Base-by-base conservation (phyloP, 2,888 invertebrate species). In the Pammene aurita region DNA sequence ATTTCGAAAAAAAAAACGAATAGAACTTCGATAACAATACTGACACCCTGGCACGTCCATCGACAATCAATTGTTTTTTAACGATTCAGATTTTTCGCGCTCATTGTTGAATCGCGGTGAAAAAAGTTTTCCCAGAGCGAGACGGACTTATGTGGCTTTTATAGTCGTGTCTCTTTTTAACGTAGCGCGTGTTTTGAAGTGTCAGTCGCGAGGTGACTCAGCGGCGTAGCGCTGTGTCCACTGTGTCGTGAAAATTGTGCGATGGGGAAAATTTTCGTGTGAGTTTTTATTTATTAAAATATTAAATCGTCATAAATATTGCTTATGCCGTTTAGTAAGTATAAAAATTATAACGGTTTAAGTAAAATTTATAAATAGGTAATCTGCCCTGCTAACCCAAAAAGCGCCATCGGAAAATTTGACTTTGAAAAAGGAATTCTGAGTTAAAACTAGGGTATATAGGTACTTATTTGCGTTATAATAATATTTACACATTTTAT, bases 191-290 rank as follows among this genome's bases (percentile, higher is more conserved):
- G 63, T 56, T 44, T 52, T 57, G 48, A 62, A 60, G 48, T 69
- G 69, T 65, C 69, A 69, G 69, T 69, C 46, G 52, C 58, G 54
- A 54, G 60, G 65, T 55, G 69, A 55, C 46, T 64, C 60, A 60
- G 69, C 48, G 64, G 26, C 50, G 50, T 44, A 44, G 41, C 13
- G 63, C 46, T 58, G 69, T 54, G 64, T 69, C 42, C 44, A 18
- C 34, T 26, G 67, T 52, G 56, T 44, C 41, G 69, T 67, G 60
- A 50, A 64, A 46, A 60, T n/a, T 60, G 38, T n/a, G 54, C 38
- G 10, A 71, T 71, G 71, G 71, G 71, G 38, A 71, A 69, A 62
- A 46, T 69, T 46, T 66, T 64, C 34, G 69, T n/a, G 71, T 71
- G 50, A 71, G 71, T 71, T 66, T 66, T 54, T 50, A 10, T 38